These are phyloP conservation scores for Parnassius orleans DNA, from an alignment of 2,888 invertebrate genomes.

Conservation along the genomic window DNA sequence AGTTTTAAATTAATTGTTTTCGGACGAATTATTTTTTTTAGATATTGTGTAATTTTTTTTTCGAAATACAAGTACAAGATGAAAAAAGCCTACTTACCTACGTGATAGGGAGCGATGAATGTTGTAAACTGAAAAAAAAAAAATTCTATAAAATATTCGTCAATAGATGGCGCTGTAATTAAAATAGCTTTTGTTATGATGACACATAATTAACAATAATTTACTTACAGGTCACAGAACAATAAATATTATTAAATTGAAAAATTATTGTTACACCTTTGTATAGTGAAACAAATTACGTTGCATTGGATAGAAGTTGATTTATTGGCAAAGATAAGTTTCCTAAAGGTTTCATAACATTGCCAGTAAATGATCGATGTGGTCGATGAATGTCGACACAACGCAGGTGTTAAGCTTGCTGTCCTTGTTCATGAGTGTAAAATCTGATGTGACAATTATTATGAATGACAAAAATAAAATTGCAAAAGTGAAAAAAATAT, in stretches of 20 bases:
- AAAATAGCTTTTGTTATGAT: neutral
- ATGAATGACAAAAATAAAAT: too few species aligned
- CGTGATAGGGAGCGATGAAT: neutral
- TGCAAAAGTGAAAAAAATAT: conserved; percentile 38
- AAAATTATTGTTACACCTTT: conserved; percentile 14
- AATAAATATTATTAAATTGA: neutral
- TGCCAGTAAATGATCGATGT: neutral
- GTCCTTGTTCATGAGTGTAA: conserved; percentile 2
- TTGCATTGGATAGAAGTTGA: conserved; percentile 11
- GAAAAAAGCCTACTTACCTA: neutral
- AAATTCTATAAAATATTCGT: neutral
- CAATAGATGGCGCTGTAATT: conserved; percentile 15
- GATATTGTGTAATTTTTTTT: neutral
- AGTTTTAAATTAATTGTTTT: neutral
- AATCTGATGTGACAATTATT: neutral
- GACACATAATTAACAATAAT: too few species aligned
- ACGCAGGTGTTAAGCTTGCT: conserved; percentile 2
- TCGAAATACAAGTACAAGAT: neutral
- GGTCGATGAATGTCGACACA: neutral
- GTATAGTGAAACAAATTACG: neutral
- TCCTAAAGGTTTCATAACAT: conserved; percentile 10
- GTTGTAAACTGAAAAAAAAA: neutral
- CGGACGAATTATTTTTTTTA: neutral
- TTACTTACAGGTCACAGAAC: neutral
- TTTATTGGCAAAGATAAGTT: conserved; percentile 11